A percentile compares a stretch with the other conserved stretches of the same genome.
These are phyloP conservation scores for Buathra laborator DNA, from an alignment of 2,888 invertebrate species.

Conservation along the genomic window DNA sequence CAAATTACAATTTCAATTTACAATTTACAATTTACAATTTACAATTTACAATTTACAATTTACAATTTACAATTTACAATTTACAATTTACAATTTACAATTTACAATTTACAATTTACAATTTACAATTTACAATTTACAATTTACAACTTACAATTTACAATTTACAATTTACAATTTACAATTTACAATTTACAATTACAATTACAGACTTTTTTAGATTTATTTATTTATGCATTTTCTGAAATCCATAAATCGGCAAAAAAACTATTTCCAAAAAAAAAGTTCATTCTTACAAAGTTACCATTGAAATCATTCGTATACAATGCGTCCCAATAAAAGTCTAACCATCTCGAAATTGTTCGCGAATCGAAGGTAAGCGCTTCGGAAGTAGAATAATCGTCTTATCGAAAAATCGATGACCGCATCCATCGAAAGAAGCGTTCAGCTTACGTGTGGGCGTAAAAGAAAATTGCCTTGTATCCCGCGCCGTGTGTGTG, in stretches of 20 bases:
- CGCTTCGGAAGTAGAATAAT: constrained; percentile 2
- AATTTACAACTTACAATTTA: too few relatives aligned
- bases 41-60: not conserved
- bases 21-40: not conserved
- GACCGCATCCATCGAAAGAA: constrained; percentile 60
- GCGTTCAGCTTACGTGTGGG: constrained; percentile 38
- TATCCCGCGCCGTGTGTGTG: not conserved
- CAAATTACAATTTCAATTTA: not conserved
- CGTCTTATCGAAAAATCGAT: constrained; percentile 68
- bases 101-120: too few relatives aligned
- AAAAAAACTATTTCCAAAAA: not conserved
- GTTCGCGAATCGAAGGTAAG: constrained; percentile 4
- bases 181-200: too few relatives aligned
- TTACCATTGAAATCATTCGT: not conserved
- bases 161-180: too few relatives aligned
- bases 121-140: too few relatives aligned
- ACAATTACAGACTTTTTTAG: too few relatives aligned
- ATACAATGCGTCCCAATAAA: not conserved
- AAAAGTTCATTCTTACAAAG: not conserved
- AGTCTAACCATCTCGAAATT: not conserved
- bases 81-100: too few relatives aligned
- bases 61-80: not conserved
- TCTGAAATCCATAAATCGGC: too few relatives aligned
- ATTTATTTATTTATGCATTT: too few relatives aligned
- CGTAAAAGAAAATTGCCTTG: constrained; percentile 36